Evolutionary conservation across 1,140 invertebrate species (phyloP).

Genomic region (Temnothorax longispinosus): DNA sequence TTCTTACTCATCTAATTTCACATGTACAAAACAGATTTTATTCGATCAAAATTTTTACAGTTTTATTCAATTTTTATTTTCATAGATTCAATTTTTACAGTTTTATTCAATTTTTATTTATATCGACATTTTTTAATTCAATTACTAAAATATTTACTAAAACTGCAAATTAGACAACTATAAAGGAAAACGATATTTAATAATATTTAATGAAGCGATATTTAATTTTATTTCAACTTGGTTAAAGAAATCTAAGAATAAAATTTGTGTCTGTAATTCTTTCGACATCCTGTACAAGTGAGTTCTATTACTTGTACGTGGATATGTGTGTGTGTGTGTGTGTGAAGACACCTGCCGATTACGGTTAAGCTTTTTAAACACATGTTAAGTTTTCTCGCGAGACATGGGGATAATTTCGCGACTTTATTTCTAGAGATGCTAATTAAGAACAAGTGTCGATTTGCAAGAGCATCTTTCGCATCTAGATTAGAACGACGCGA

Average conservation of each 20-base stretch:
- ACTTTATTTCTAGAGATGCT: neutral
- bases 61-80: no score
- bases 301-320: neutral
- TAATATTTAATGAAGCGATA: neutral
- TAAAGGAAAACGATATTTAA: neutral
- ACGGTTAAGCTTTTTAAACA: conserved; percentile 14
- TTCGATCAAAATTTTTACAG: neutral
- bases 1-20: neutral
- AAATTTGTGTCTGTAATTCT: neutral
- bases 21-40: neutral
- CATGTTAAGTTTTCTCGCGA: neutral
- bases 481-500: neutral
- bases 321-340: neutral
- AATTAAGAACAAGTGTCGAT: neutral
- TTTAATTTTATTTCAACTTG: neutral
- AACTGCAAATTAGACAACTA: neutral
- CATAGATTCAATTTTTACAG: no score
- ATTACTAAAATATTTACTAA: neutral
- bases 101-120: no score
- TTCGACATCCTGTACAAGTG: neutral
- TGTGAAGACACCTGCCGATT: conserved; percentile 21
- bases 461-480: neutral
- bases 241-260: neutral
- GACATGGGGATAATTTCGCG: neutral
- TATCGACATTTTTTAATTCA: neutral